Conservation (phyloP, 2,113 vertebrate genomes). For the Taxidea taxus region DNA sequence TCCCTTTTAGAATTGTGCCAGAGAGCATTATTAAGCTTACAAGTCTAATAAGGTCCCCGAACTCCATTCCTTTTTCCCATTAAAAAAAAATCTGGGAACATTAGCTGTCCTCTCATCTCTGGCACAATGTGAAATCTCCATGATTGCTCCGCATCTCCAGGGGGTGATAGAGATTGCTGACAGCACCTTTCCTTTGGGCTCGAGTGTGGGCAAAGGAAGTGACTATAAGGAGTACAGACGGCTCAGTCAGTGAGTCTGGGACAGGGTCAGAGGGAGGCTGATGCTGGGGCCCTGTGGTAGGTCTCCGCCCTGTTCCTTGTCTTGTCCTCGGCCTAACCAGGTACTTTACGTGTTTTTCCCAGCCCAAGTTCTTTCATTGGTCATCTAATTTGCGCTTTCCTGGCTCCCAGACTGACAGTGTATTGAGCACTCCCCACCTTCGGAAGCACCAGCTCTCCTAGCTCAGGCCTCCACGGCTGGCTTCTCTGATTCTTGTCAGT, state of each 20-base stretch:
- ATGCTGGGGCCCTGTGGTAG: background rate
- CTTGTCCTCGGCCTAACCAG: background rate
- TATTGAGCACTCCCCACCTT: background rate
- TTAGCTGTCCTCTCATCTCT: background rate
- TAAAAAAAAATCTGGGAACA: constrained; percentile 2
- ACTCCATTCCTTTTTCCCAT: background rate
- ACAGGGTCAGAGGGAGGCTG: background rate
- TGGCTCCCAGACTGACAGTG: background rate
- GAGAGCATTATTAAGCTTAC: background rate
- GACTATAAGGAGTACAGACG: background rate
- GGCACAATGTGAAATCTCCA: background rate
- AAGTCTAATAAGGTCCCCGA: background rate
- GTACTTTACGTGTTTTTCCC: background rate
- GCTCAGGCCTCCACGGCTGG: background rate
- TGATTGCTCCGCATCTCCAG: background rate
- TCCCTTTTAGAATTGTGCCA: constrained; percentile 33
- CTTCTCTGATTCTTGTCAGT: background rate
- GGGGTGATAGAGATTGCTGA: background rate
- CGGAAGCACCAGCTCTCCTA: background rate
- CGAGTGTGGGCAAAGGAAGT: background rate
- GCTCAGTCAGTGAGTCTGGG: background rate
- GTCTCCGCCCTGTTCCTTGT: background rate
- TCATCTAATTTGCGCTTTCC: background rate
- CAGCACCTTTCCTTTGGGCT: background rate
- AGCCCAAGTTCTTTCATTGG: background rate